Conservation (phyloP, 2,888 invertebrate genomes). For the Drosophila gaucha region DNA sequence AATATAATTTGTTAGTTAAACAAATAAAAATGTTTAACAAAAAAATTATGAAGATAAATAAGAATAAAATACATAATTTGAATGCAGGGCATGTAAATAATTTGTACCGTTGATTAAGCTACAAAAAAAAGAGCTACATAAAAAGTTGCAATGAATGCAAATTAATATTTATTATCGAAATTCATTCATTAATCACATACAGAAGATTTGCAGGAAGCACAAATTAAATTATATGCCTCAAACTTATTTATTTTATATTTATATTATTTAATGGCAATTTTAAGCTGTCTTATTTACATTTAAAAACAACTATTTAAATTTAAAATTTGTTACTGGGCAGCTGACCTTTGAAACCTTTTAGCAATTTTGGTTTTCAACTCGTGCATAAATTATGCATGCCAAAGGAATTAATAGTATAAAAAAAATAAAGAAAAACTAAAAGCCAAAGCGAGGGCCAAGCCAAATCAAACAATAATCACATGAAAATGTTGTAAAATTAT, state of each 20-base stretch:
- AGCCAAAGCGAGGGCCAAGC: conserved; percentile 18
- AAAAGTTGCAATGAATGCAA: background rate
- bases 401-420: conserved; percentile 24
- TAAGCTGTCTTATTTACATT: background rate
- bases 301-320: background rate
- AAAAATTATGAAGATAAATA: background rate
- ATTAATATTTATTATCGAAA: conserved; percentile 5
- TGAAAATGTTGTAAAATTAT: conserved; percentile 77
- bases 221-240: conserved; percentile 1
- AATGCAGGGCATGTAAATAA: conserved; percentile 2
- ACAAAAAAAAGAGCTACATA: background rate
- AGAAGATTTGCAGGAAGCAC: background rate
- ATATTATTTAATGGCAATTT: background rate
- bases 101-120: background rate
- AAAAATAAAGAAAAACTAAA: conserved; percentile 7
- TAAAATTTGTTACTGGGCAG: background rate
- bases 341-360: conserved; percentile 37
- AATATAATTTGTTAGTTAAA: too few relatives aligned
- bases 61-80: background rate
- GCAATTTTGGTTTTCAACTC: conserved; percentile 50
- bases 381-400: conserved; percentile 66
- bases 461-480: conserved; percentile 67
- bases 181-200: conserved; percentile 16
- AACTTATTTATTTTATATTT: background rate
- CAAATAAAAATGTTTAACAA: background rate